Evolutionary conservation across 1,140 invertebrate species (phyloP).

Genomic region (Tetranychus urticae): DNA sequence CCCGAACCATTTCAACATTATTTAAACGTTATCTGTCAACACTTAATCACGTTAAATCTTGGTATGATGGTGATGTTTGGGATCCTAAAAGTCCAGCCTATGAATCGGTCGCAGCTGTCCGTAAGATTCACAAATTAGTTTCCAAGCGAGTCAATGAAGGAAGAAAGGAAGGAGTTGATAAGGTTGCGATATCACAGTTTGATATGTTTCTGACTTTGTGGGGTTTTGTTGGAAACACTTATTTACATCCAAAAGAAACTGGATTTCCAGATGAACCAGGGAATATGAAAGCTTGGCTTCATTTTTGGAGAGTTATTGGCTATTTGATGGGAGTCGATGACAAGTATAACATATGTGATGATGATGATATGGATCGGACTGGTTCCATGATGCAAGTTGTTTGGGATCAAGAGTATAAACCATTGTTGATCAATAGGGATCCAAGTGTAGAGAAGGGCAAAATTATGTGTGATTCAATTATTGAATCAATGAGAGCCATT

Average conservation of each 20-base stretch:
- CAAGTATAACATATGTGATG: conserved; percentile 33
- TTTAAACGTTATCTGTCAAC: conserved; percentile 51
- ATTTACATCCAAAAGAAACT: conserved; percentile 16
- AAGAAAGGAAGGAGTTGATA: conserved; percentile 14
- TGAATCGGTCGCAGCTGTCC: conserved; percentile 22
- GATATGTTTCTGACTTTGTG: conserved; percentile 15
- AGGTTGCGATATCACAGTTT: conserved; percentile 15
- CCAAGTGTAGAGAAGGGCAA: background rate
- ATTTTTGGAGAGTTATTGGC: conserved; percentile 60
- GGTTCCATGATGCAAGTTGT: background rate
- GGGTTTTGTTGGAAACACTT: conserved; percentile 17
- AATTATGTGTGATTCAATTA: background rate
- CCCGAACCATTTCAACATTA: conserved; percentile 26
- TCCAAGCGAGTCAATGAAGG: conserved; percentile 24
- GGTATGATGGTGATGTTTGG: conserved; percentile 41
- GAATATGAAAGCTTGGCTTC: conserved; percentile 46
- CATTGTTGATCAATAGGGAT: background rate
- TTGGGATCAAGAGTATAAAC: background rate
- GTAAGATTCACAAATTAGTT: conserved; percentile 22
- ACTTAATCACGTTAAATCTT: conserved; percentile 38
- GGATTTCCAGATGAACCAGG: conserved; percentile 17
- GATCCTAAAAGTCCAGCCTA: conserved; percentile 19
- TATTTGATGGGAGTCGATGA: conserved; percentile 55
- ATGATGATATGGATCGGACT: background rate
- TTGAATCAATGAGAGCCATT: background rate